Evolutionary conservation across 2,888 invertebrate species (phyloP).

Genomic region (Eupeodes luniger): DNA sequence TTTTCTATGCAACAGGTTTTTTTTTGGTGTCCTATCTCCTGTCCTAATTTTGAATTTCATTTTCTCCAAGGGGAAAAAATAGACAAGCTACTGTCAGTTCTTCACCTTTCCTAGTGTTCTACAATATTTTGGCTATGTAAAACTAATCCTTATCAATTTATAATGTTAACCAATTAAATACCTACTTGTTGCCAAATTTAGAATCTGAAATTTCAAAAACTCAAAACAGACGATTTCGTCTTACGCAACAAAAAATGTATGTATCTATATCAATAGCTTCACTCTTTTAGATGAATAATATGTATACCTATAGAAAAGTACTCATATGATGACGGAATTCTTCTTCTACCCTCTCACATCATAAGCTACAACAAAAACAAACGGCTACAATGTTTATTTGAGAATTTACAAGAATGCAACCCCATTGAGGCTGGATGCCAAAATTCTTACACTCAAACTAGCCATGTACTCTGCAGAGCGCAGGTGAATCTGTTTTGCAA

Average conservation of each 20-base stretch:
- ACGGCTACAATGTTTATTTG: conserved; percentile 10
- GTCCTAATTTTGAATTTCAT: not conserved
- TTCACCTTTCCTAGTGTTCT: not conserved
- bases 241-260: conserved; percentile 5
- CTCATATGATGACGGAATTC: conserved; percentile 11
- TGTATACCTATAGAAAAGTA: not conserved
- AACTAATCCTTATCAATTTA: not conserved
- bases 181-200: conserved; percentile 18
- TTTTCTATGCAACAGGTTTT: conserved; percentile 9
- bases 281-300: not conserved
- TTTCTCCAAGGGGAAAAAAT: not conserved
- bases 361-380: not conserved
- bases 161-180: not conserved
- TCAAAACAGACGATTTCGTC: not conserved
- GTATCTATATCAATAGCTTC: not conserved
- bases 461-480: not conserved
- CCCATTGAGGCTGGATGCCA: conserved; percentile 3
- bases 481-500: conserved; percentile 17
- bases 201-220: not conserved
- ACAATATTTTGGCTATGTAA: not conserved
- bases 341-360: not conserved
- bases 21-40: not conserved
- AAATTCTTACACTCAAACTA: conserved; percentile 5
- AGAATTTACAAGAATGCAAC: conserved; percentile 8
- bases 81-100: not conserved